Evolutionary conservation across 2,113 vertebrate species (phyloP).

Genomic region (Ctenodactylus gundi): DNA sequence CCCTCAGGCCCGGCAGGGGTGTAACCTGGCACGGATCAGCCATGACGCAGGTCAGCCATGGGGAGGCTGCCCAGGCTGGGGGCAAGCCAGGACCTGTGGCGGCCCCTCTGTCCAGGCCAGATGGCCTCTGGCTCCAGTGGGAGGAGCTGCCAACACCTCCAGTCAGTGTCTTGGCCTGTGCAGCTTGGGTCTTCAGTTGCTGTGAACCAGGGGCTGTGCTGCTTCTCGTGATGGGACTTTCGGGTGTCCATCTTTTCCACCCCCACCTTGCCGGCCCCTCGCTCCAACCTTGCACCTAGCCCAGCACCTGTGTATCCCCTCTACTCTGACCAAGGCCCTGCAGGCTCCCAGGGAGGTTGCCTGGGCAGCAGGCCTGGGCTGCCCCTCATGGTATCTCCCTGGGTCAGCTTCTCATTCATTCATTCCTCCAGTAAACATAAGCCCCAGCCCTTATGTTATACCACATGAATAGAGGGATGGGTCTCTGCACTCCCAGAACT

Average conservation of each 20-base stretch:
- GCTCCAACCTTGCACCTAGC: not conserved
- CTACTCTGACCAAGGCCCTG: not conserved
- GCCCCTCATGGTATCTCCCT: rapidly evolving
- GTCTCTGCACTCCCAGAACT: not conserved
- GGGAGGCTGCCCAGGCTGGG: conserved; percentile 37
- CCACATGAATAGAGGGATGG: rapidly evolving
- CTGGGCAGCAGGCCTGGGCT: not conserved
- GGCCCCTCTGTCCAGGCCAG: conserved; percentile 73
- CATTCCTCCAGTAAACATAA: not conserved
- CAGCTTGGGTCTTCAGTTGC: not conserved
- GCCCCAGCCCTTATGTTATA: not conserved
- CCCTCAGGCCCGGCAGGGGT: not conserved
- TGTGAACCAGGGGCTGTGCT: rapidly evolving
- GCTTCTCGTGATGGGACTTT: not conserved
- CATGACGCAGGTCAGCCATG: conserved; percentile 56
- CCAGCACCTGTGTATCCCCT: not conserved
- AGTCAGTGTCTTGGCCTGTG: not conserved
- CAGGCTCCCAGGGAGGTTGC: not conserved
- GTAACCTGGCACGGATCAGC: not conserved
- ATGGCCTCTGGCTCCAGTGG: conserved; percentile 44
- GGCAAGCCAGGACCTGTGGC: conserved; percentile 47
- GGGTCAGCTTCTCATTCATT: not conserved
- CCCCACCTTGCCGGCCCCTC: not conserved
- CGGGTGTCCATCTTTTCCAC: not conserved
- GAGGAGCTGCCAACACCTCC: conserved; percentile 21